Evolutionary conservation across 2,888 invertebrate genomes (phyloP).

Genomic region (Apantesis nais): DNA sequence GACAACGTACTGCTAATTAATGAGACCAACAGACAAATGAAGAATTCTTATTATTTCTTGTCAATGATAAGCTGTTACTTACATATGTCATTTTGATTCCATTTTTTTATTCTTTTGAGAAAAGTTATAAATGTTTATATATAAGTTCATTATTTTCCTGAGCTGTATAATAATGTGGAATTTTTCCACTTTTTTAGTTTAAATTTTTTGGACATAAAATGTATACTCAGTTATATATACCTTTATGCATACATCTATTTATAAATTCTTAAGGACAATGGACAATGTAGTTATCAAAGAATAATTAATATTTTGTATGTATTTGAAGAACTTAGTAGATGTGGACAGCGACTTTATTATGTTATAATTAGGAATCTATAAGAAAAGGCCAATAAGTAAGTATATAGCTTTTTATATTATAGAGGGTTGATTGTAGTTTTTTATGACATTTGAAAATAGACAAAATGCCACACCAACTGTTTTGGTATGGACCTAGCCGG

Average conservation of each 20-base stretch:
- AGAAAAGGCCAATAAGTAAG: slow-evolving; percentile 1
- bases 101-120: background rate
- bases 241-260: background rate
- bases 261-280: slow-evolving; percentile 14
- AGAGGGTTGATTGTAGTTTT: background rate
- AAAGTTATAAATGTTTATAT: background rate
- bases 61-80: slow-evolving; percentile 16
- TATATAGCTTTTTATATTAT: background rate
- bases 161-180: slow-evolving; percentile 18
- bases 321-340: slow-evolving; percentile 1
- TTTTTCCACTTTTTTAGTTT: slow-evolving; percentile 33
- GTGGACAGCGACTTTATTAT: background rate
- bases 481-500: background rate
- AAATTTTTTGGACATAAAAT: slow-evolving; percentile 23
- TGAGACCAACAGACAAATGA: slow-evolving; percentile 6
- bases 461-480: background rate
- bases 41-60: slow-evolving; percentile 21
- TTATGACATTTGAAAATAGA: background rate
- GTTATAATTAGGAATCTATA: background rate
- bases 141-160: background rate
- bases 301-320: background rate
- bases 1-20: slow-evolving; percentile 29
- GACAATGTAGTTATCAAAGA: background rate
- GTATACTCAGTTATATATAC: slow-evolving; percentile 23
- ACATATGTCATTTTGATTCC: background rate